Conservation (phyloP, 2,888 invertebrate genomes). For the Xestia sexstrigata region DNA sequence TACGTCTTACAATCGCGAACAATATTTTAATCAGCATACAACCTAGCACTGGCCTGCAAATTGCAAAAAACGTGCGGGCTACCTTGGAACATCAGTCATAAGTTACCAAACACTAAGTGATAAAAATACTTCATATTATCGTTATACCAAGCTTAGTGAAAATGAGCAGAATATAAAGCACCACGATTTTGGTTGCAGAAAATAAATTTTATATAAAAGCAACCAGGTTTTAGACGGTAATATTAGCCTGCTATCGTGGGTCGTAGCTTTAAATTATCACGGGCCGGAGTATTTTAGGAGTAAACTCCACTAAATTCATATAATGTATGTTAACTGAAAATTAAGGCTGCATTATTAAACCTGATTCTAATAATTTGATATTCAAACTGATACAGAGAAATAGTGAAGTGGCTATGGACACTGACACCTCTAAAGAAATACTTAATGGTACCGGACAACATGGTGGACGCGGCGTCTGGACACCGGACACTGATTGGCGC, state of each 20-base stretch:
- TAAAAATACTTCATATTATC: neutral
- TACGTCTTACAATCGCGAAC: too few relatives aligned
- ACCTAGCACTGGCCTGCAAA: too few relatives aligned
- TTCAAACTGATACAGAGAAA: neutral
- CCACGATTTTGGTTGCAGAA: slow-evolving; percentile 41
- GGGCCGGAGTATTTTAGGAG: slow-evolving; percentile 43
- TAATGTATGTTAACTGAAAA: slow-evolving; percentile 58
- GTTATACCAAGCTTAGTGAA: slow-evolving; percentile 1
- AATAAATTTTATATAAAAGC: slow-evolving; percentile 47
- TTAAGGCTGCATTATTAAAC: slow-evolving; percentile 51
- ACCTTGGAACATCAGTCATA: too few relatives aligned
- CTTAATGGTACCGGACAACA: neutral
- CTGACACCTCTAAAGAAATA: neutral
- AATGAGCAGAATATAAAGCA: slow-evolving; percentile 27
- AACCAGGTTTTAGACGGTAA: slow-evolving; percentile 31
- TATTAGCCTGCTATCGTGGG: slow-evolving; percentile 47
- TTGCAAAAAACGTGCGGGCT: too few relatives aligned
- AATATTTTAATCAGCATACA: too few relatives aligned
- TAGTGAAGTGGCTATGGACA: neutral
- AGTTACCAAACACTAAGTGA: too few relatives aligned
- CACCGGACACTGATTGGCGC: neutral
- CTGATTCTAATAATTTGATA: slow-evolving; percentile 25
- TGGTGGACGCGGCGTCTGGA: neutral
- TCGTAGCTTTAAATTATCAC: slow-evolving; percentile 51
- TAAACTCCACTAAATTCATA: slow-evolving; percentile 53